Evolutionary conservation across 2,888 invertebrate genomes (phyloP).

Genomic region (Brachypalpus laphriformis): DNA sequence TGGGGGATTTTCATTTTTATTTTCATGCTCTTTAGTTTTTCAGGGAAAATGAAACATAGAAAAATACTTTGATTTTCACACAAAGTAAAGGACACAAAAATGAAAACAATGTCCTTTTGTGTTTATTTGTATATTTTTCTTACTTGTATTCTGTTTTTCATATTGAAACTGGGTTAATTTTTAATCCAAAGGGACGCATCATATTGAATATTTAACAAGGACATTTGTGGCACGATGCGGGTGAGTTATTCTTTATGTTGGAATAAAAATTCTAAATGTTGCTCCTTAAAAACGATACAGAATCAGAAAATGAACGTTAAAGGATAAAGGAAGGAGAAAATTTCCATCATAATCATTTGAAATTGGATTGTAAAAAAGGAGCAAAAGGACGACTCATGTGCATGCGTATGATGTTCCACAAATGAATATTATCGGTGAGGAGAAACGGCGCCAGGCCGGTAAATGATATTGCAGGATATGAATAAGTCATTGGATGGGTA

Average conservation of each 20-base stretch:
- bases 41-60: not conserved
- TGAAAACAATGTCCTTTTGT: constrained; percentile 11
- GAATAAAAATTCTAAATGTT: not conserved
- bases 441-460: not conserved
- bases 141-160: not conserved
- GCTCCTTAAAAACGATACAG: not conserved
- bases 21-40: constrained; percentile 27
- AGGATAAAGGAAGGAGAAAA: not conserved
- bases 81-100: not conserved
- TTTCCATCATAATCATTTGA: constrained; percentile 30
- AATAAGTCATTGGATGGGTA: constrained; percentile 27
- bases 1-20: constrained; percentile 14
- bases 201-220: constrained; percentile 33
- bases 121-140: not conserved
- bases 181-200: constrained; percentile 23
- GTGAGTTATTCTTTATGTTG: not conserved
- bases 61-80: constrained; percentile 23
- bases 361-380: constrained; percentile 19
- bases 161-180: constrained; percentile 25
- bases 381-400: not conserved
- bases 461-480: constrained; percentile 34
- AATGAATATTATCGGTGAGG: not conserved
- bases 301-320: not conserved
- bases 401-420: not conserved
- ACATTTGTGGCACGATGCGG: constrained; percentile 12